Conservation (phyloP, 2,888 invertebrate species). For the Mythimna vitellina region DNA sequence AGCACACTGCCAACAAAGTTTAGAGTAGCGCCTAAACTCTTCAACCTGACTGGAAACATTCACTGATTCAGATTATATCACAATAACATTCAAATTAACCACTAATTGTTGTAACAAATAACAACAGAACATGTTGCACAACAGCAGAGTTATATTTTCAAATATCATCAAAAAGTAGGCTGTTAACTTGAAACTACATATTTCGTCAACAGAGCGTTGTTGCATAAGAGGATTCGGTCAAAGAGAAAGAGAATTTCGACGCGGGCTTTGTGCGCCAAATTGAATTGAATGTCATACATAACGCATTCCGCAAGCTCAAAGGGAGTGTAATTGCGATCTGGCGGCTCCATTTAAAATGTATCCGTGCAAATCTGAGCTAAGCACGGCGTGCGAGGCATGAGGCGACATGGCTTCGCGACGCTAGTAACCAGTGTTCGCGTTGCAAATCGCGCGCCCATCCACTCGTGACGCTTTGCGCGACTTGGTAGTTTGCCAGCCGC, state of each 20-base stretch:
- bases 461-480: constrained; percentile 83
- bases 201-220: constrained; percentile 82
- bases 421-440: constrained; percentile 70
- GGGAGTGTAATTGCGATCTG: constrained; percentile 88
- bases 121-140: constrained; percentile 28
- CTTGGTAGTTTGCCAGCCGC: constrained; percentile 88
- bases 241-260: constrained; percentile 87
- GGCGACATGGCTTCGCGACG: constrained; percentile 67
- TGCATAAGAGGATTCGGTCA: constrained; percentile 83
- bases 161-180: constrained; percentile 68
- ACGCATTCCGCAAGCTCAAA: constrained; percentile 87
- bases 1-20: constrained; percentile 77
- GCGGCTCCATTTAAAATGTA: constrained; percentile 88
- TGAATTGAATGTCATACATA: constrained; percentile 88
- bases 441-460: constrained; percentile 84
- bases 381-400: constrained; percentile 70
- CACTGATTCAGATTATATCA: constrained; percentile 10
- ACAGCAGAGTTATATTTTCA: constrained; percentile 40
- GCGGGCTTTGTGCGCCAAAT: constrained; percentile 87
- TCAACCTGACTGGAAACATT: constrained; percentile 69
- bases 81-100: constrained; percentile 21
- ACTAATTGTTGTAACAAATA: constrained; percentile 16
- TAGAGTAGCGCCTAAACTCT: constrained; percentile 71
- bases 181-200: constrained; percentile 73
- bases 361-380: constrained; percentile 85